Percentiles rank a stretch among this genome's conserved stretches.
Conservation (phyloP, 2,888 invertebrate species). For the Lasioglossum figueresi region DNA sequence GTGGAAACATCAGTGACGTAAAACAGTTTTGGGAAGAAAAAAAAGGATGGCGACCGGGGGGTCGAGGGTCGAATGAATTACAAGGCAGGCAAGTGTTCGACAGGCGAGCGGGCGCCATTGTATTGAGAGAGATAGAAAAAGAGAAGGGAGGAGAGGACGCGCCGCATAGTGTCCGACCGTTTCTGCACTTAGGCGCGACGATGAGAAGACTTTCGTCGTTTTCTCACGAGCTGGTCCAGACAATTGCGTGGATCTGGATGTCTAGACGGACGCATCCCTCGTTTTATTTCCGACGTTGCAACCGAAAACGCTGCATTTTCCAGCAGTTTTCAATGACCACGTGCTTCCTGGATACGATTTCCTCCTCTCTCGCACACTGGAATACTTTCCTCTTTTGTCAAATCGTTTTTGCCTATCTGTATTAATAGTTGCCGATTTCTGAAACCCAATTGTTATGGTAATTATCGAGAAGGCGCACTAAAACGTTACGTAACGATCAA, state of each 20-base stretch:
- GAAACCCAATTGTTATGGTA: too few relatives aligned
- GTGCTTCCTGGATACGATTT: slow-evolving; percentile 7
- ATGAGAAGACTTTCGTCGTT: slow-evolving; percentile 63
- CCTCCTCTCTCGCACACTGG: neutral
- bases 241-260: slow-evolving; percentile 81
- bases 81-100: slow-evolving; percentile 12
- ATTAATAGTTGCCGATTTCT: too few relatives aligned
- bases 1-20: neutral
- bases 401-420: neutral
- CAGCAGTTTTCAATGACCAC: slow-evolving; percentile 19
- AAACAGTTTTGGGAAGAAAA: neutral
- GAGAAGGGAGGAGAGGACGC: neutral
- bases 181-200: slow-evolving; percentile 67
- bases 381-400: neutral
- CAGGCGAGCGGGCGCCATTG: slow-evolving; percentile 49
- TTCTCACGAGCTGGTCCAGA: slow-evolving; percentile 77
- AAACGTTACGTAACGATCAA: too few relatives aligned
- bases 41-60: neutral
- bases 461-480: too few relatives aligned
- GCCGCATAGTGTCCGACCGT: slow-evolving; percentile 33
- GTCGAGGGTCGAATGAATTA: neutral
- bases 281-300: slow-evolving; percentile 60
- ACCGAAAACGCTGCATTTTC: slow-evolving; percentile 65
- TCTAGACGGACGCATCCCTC: slow-evolving; percentile 80
- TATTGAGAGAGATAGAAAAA: slow-evolving; percentile 54